Conservation (phyloP, 2,113 vertebrate species). For the Uropsilus gracilis region DNA sequence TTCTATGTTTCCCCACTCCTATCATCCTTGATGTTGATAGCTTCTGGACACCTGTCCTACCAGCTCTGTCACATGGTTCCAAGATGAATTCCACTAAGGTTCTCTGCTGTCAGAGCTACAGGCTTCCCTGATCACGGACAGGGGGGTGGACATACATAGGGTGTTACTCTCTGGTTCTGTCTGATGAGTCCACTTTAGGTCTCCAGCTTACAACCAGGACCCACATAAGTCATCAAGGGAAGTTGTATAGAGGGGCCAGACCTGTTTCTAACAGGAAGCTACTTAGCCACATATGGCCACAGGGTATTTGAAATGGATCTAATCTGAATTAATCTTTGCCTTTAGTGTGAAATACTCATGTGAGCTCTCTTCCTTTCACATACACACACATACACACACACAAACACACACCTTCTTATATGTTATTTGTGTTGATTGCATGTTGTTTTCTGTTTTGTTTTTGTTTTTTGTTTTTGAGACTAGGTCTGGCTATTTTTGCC, state of each 20-base stretch:
- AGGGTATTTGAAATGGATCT: not conserved
- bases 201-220: not conserved
- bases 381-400: not conserved
- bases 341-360: not conserved
- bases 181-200: not conserved
- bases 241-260: not conserved
- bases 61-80: not conserved
- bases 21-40: not conserved
- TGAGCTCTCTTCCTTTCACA: not conserved
- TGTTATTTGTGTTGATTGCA: not conserved
- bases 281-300: not conserved
- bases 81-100: not conserved
- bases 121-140: not conserved
- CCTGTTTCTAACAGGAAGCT: not conserved
- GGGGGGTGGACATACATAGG: not conserved
- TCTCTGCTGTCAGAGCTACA: not conserved
- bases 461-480: too few relatives aligned
- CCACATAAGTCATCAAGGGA: not conserved
- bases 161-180: not conserved
- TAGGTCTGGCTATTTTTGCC: too few relatives aligned
- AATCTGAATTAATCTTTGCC: not conserved
- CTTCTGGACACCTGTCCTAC: not conserved
- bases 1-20: not conserved
- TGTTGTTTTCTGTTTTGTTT: too few relatives aligned
- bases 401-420: not conserved